Base-by-base conservation (phyloP, 2,888 invertebrate species). In the Euplexia lucipara region DNA sequence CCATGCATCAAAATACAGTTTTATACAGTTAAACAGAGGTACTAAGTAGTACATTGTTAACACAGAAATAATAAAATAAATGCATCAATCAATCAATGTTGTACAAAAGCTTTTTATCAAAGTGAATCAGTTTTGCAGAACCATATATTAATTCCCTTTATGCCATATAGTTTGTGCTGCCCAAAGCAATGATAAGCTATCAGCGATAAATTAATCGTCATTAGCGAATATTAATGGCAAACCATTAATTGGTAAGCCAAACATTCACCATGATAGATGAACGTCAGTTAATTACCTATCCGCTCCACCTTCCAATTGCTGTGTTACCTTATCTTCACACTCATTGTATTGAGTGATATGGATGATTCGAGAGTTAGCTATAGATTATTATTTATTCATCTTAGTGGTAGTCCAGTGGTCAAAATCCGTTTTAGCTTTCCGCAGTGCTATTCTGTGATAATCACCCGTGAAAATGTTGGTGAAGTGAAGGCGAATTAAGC, bases 261-360 rank as follows among this genome's bases (percentile, higher is more conserved):
- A 54, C 35, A 41, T 41, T 45, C 20, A 12, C n/a, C 26, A 14
- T 41, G 53, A 73, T 30, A 47, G 12, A 77, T 76, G 49, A 37
- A 16, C 53, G 32, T 45, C 54, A 54, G n/a, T n/a, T n/a, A n/a
- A n/a, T 73, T 65, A 64, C 58, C 72, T 42, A 42, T 34, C 35
- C 18, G 30, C 35, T 57, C 35, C 10, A 52, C 39, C 48, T 41
- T 22, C 18, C 48, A 22, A 41, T 52, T 64, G 44, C 39, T 52
- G 48, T 37, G 34, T 52, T 41, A 57, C 49, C 39, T 35, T 35
- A 22, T 20, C 2, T 4, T 8, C 32, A 9, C 30, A n/a, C 16
- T 26, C 51, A 30, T 35, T 42, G 26, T 48, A 12, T 7, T 70
- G 63, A 10, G 7, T 14, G 12, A 9, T 12, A n/a, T 37, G 1